These are phyloP conservation scores for Halichoerus grypus DNA, from an alignment of 2,113 vertebrate genomes.

Conservation along the genomic window DNA sequence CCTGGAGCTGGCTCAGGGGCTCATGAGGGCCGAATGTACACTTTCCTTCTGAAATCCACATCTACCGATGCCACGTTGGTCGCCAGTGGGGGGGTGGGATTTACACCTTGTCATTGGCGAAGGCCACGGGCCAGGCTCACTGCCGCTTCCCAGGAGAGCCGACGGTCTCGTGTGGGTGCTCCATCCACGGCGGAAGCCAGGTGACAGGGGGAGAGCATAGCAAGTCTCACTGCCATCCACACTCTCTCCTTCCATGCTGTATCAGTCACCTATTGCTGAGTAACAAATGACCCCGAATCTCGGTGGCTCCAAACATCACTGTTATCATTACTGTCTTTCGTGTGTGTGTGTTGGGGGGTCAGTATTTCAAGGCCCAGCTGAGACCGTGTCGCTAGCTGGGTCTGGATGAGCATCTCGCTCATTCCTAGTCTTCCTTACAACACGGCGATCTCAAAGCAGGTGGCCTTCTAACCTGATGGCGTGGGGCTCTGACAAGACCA, in stretches of 20 bases:
- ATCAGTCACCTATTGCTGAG: not conserved
- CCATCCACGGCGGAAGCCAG: not conserved
- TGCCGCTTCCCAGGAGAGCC: not conserved
- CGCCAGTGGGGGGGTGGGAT: no score
- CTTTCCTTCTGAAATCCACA: no score
- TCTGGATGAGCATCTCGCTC: no score
- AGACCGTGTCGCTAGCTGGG: not conserved
- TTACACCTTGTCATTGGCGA: not conserved
- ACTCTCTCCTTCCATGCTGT: not conserved
- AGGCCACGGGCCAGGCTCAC: not conserved
- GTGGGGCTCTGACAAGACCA: not conserved
- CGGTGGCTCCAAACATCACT: fast-evolving
- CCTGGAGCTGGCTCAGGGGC: no score
- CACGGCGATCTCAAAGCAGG: not conserved
- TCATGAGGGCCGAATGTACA: not conserved
- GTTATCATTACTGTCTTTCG: fast-evolving
- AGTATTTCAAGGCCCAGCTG: not conserved
- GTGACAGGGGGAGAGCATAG: fast-evolving
- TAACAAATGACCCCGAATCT: not conserved
- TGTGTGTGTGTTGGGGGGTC: not conserved
- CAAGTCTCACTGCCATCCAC: fast-evolving
- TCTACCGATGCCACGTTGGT: not conserved
- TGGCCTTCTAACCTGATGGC: fast-evolving
- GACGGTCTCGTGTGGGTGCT: not conserved
- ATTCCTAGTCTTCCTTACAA: not conserved